Conservation (phyloP, 2,797 vertebrate genomes). For the Sebastes flavidus region DNA sequence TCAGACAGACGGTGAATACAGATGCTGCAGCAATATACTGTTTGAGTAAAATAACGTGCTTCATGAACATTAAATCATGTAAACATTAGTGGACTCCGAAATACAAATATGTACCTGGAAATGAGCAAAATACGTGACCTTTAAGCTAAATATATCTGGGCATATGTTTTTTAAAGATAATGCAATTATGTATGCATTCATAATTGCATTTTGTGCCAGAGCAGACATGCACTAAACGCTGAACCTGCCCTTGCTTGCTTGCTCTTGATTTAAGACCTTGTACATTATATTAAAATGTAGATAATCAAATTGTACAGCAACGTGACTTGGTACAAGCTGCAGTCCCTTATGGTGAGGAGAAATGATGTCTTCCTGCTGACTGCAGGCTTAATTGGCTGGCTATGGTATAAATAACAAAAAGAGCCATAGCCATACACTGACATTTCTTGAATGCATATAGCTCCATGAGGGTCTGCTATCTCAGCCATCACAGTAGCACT, state of each 20-base stretch:
- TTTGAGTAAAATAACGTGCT: background rate
- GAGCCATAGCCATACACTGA: background rate
- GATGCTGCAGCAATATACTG: background rate
- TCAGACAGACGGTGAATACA: background rate
- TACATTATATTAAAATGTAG: slow-evolving; percentile 1
- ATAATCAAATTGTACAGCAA: slow-evolving; percentile 26
- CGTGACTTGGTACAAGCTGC: background rate
- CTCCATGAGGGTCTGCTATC: slow-evolving; percentile 7
- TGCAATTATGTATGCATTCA: background rate
- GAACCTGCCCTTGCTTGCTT: background rate
- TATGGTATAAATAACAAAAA: slow-evolving; percentile 17
- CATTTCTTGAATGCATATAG: background rate
- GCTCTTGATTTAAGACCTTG: slow-evolving; percentile 24
- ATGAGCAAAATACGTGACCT: background rate
- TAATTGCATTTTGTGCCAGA: background rate
- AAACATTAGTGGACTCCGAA: background rate
- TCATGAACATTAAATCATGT: background rate
- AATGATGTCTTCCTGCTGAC: background rate
- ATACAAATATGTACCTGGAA: background rate
- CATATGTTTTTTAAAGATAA: background rate
- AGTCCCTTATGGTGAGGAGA: background rate
- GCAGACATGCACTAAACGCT: background rate
- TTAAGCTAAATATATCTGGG: background rate
- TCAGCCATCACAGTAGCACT: slow-evolving; percentile 31
- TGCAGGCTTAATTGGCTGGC: background rate